A percentile compares a stretch with the other conserved stretches of the same genome.
These are phyloP conservation scores for Amblyopsis hoosieri DNA, from an alignment of 2,797 vertebrate genomes.

Conservation along the genomic window DNA sequence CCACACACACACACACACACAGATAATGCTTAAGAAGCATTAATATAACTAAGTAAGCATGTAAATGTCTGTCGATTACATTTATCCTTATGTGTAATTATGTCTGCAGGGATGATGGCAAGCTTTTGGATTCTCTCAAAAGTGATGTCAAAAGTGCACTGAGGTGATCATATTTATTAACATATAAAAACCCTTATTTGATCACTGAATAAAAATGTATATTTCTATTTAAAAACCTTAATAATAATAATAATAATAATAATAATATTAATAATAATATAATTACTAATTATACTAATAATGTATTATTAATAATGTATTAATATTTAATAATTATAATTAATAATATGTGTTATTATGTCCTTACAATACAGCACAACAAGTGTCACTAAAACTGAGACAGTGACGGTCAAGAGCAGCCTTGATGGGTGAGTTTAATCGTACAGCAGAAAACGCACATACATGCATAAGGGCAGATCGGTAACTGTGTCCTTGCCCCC, in stretches of 20 bases:
- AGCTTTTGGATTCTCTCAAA: slow-evolving; percentile 29
- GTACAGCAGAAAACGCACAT: background rate
- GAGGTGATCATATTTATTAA: background rate
- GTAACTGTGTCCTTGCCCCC: background rate
- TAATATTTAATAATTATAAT: background rate
- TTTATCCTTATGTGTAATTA: background rate
- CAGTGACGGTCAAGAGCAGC: slow-evolving; percentile 50
- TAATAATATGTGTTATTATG: too few relatives aligned
- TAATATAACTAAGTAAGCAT: background rate
- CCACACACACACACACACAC: too few relatives aligned
- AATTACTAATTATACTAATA: too few relatives aligned
- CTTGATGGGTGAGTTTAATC: slow-evolving; percentile 48
- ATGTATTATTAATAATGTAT: background rate
- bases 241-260: too few relatives aligned
- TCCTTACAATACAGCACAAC: slow-evolving; percentile 42
- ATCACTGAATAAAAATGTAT: too few relatives aligned
- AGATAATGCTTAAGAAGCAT: too few relatives aligned
- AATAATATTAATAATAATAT: too few relatives aligned
- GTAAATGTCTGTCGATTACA: background rate
- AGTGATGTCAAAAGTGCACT: background rate
- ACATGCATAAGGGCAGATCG: background rate
- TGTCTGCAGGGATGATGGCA: slow-evolving; percentile 43
- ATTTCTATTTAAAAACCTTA: too few relatives aligned
- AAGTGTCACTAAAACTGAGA: slow-evolving; percentile 42
- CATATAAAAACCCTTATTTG: background rate